Evolutionary conservation across 2,113 vertebrate genomes (phyloP).

Genomic region (Heterochromis multidens): DNA sequence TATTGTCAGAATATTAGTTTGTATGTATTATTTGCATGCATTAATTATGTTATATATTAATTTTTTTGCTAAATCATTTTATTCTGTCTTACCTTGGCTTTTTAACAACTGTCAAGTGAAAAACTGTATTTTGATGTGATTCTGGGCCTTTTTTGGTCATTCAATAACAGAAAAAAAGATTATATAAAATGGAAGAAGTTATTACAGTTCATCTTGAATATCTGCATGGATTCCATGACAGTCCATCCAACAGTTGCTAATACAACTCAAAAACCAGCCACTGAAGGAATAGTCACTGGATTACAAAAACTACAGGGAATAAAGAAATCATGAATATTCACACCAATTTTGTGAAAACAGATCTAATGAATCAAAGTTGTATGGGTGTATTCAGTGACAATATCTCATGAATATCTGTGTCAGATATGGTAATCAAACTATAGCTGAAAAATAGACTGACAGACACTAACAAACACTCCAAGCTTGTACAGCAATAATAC

Average conservation of each 20-base stretch:
- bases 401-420: neutral
- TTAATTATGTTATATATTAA: neutral
- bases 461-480: neutral
- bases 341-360: neutral
- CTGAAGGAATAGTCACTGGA: too few species aligned
- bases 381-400: neutral
- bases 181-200: rapidly evolving
- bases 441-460: neutral
- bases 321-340: too few species aligned
- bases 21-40: neutral
- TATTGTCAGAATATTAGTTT: neutral
- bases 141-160: rapidly evolving
- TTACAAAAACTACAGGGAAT: too few species aligned
- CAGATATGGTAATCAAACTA: neutral
- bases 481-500: too few species aligned
- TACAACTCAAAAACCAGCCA: neutral
- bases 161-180: neutral
- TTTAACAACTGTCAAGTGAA: neutral
- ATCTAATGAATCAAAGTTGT: neutral
- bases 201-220: neutral
- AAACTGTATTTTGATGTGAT: neutral
- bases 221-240: neutral
- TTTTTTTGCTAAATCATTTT: too few species aligned
- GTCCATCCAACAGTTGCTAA: neutral
- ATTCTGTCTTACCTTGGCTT: neutral